Conservation (phyloP, 2,113 vertebrate genomes). For the Tragelaphus scriptus region DNA sequence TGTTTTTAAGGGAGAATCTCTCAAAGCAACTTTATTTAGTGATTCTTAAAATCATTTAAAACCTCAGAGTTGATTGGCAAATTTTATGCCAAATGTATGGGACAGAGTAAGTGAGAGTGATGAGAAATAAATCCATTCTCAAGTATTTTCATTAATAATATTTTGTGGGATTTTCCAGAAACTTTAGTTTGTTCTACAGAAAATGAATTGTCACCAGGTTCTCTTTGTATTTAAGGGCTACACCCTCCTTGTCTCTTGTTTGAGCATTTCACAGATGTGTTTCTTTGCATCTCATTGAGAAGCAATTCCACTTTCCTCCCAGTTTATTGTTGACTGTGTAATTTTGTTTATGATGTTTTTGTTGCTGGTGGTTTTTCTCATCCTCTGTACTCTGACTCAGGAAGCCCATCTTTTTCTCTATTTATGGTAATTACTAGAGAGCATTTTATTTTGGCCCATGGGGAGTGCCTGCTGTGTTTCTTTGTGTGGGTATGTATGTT, state of each 20-base stretch:
- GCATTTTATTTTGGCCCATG: conserved; percentile 45
- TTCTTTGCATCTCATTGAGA: background rate
- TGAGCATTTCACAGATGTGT: background rate
- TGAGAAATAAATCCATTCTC: background rate
- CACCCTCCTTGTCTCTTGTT: background rate
- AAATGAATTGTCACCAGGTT: background rate
- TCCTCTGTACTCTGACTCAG: conserved; percentile 27
- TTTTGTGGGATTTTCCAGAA: background rate
- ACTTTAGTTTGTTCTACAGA: background rate
- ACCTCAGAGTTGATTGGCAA: background rate
- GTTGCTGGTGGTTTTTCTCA: conserved; percentile 45
- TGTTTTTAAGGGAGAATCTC: background rate
- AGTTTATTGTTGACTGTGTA: background rate
- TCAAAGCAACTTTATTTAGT: background rate
- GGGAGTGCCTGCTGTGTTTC: conserved; percentile 33
- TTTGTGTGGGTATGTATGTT: conserved; percentile 47
- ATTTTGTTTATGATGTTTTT: conserved; percentile 54
- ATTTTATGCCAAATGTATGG: background rate
- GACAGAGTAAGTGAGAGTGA: background rate
- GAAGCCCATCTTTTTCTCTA: conserved; percentile 46
- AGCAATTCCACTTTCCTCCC: background rate
- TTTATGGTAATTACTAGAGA: conserved; percentile 66
- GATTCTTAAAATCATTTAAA: background rate
- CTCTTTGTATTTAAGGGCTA: background rate
- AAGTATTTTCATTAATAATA: background rate